Base-by-base conservation (phyloP, 2,113 vertebrate species). In the Phylloscopus trochiloides region DNA sequence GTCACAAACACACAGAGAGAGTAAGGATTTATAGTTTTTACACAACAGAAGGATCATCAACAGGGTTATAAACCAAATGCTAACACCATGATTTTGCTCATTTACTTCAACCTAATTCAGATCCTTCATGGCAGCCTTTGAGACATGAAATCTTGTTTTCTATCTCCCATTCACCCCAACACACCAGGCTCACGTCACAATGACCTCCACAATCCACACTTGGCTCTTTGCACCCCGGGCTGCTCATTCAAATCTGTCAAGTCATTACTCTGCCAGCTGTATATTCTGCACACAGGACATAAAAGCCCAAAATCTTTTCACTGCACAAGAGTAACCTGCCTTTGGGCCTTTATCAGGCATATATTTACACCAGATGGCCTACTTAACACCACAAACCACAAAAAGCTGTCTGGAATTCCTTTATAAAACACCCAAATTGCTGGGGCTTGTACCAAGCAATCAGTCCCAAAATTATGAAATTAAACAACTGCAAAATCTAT, bases 1-100 rank as follows among this genome's bases (percentile, higher is more conserved):
- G 16, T 29, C 55, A 43, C 45, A 52, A 26, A 52, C 4, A 32
- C 1, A 15, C 3, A n/a, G 1, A 43, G 1, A 48, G 10, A 67
- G 9, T 16, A 52, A 36, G 6, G 59, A 84, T 68, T 75, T 47
- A 26, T 10, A 31, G 26, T 14, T 65, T 51, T 42, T 8, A 18
- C 24, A 32, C n/a, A 68, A 21, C 20, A 14, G 7, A 18, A 38
- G 62, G 29, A 72, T 14, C 22, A 38, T 58, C 57, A 26, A 4
- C 3, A 74, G 21, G 12, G 6, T 61, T 63, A 26, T 9, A 83
- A 82, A 83, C 1, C 57, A 51, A 32, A 4, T 38, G 38, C 31
- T 65, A 72, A 51, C 16, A 51, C 36, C 21, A 13, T 1, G 17
- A 29, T 31, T 68, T 91, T 74, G 2, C 31, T 80, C 14, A 48